A percentile compares a stretch with the other conserved stretches of the same genome.
Evolutionary conservation across 2,113 vertebrate species (phyloP).

Genomic region (Gasterosteus aculeatus): DNA sequence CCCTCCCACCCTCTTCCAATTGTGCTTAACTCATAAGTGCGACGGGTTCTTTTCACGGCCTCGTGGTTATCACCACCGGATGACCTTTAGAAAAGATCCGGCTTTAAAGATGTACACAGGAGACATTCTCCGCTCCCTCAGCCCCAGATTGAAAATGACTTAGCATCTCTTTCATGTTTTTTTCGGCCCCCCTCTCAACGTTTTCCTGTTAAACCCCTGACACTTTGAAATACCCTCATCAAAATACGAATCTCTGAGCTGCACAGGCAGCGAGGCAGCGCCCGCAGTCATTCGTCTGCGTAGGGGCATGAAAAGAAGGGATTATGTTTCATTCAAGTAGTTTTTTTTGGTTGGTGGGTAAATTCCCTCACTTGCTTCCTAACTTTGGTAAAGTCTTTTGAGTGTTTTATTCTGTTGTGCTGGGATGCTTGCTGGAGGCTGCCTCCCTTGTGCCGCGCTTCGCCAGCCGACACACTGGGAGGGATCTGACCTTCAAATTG

Average conservation of each 20-base stretch:
- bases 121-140: constrained; percentile 27
- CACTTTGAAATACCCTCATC: constrained; percentile 70
- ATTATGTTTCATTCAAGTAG: constrained; percentile 69
- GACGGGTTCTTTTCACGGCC: constrained; percentile 2
- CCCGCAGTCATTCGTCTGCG: constrained; percentile 61
- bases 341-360: constrained; percentile 27
- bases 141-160: constrained; percentile 42
- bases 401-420: constrained; percentile 70
- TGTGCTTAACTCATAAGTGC: constrained; percentile 9
- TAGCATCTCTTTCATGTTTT: constrained; percentile 60
- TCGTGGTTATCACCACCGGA: constrained; percentile 13
- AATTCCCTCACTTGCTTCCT: constrained; percentile 60
- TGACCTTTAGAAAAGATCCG: constrained; percentile 53
- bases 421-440: constrained; percentile 58
- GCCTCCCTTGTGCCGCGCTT: constrained; percentile 40
- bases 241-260: constrained; percentile 68
- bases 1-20: background rate
- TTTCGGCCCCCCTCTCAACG: background rate
- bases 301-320: constrained; percentile 70
- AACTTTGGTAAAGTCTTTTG: constrained; percentile 69
- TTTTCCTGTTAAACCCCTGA: constrained; percentile 55
- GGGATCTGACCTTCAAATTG: constrained; percentile 64
- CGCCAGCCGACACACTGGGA: constrained; percentile 34
- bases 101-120: constrained; percentile 16
- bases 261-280: constrained; percentile 49